Evolutionary conservation across 2,113 vertebrate genomes (phyloP).

Genomic region (Rana temporaria): DNA sequence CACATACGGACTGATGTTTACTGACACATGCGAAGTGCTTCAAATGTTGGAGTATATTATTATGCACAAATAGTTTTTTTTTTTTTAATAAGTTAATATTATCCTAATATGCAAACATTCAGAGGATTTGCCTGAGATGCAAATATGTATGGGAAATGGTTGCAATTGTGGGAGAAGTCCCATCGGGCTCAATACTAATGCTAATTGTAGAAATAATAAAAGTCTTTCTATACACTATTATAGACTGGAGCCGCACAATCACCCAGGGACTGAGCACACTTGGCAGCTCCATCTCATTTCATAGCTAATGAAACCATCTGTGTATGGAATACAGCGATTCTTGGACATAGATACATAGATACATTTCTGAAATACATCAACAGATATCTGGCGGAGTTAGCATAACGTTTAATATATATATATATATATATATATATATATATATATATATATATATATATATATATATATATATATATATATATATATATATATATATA

Average conservation of each 20-base stretch:
- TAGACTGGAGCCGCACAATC: background rate
- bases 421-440: background rate
- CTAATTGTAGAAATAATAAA: background rate
- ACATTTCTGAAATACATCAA: too few relatives aligned
- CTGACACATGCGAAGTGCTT: too few relatives aligned
- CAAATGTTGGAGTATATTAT: too few relatives aligned
- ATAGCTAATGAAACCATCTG: background rate
- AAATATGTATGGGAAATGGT: background rate
- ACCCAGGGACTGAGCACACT: background rate
- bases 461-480: background rate
- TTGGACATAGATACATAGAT: too few relatives aligned
- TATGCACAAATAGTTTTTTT: too few relatives aligned
- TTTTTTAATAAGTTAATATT: too few relatives aligned
- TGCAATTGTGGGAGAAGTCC: background rate
- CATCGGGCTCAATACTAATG: background rate
- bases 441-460: conserved; percentile 24
- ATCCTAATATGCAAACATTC: too few relatives aligned
- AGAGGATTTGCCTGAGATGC: background rate
- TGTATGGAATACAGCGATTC: background rate
- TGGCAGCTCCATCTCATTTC: background rate
- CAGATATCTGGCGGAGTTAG: too few relatives aligned
- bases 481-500: background rate
- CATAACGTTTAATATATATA: too few relatives aligned
- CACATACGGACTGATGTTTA: too few relatives aligned
- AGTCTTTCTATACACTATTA: background rate